phyloP scores from a whole-genome alignment of 2,888 invertebrate genomes.

The Drosophila antonietae region DNA sequence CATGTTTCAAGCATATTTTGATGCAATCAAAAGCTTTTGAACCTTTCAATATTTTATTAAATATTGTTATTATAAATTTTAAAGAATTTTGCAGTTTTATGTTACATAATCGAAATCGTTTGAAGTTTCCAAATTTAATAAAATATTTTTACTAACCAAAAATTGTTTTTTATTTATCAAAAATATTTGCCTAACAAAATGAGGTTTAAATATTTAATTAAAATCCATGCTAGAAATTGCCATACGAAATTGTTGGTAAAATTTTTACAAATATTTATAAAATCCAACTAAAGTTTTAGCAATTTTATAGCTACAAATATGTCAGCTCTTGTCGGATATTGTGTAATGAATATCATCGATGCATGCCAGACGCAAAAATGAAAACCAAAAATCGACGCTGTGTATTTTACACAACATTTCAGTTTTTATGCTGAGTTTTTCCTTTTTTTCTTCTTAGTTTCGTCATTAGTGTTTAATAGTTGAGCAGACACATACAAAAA shows the following conservation, averaged over 20 bases:
- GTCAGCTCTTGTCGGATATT: not conserved
- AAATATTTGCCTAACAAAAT: not conserved
- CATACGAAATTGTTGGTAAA: not conserved
- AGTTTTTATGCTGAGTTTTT: slow-evolving; percentile 5
- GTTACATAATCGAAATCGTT: not conserved
- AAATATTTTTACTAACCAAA: not conserved
- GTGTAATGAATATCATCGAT: slow-evolving; percentile 11
- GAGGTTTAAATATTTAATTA: not conserved
- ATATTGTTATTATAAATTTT: not conserved
- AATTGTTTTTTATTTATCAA: not conserved
- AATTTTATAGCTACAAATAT: not conserved
- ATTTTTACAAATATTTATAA: no score
- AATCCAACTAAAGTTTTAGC: not conserved
- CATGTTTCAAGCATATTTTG: not conserved
- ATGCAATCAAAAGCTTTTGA: not conserved
- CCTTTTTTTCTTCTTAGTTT: not conserved
- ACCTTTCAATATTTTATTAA: not conserved
- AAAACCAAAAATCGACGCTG: not conserved
- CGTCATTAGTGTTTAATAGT: slow-evolving; percentile 5
- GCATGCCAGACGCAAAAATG: not conserved
- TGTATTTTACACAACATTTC: not conserved
- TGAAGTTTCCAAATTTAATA: no score
- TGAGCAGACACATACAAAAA: not conserved
- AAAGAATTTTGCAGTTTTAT: not conserved
- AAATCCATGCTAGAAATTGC: not conserved